phyloP scores from a whole-genome alignment of 2,888 invertebrate species.

The Beris morrisii region DNA sequence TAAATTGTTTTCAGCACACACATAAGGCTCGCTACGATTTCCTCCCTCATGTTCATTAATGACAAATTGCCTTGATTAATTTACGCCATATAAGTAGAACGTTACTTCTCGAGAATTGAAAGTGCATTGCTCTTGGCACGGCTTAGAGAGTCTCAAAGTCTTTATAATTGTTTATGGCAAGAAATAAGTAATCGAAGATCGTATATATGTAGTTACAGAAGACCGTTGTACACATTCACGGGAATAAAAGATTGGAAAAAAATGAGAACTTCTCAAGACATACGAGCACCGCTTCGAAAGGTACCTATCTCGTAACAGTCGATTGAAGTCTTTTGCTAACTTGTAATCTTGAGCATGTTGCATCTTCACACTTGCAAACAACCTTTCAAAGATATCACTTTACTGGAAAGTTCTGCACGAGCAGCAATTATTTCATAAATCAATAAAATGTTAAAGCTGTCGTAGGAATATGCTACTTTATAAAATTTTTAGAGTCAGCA shows the following conservation, averaged over 20 bases:
- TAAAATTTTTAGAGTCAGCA: too few species aligned
- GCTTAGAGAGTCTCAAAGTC: neutral
- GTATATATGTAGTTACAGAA: conserved; percentile 6
- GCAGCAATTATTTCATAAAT: conserved; percentile 32
- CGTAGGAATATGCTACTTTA: too few species aligned
- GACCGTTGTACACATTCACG: neutral
- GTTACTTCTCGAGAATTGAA: conserved; percentile 9
- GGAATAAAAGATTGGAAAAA: neutral
- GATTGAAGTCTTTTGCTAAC: too few species aligned
- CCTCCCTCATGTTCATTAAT: conserved; percentile 35
- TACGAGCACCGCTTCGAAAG: conserved; percentile 11
- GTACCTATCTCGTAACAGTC: conserved; percentile 6
- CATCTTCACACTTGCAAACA: conserved; percentile 27
- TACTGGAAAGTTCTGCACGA: conserved; percentile 14
- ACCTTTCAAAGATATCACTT: conserved; percentile 21
- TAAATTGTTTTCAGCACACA: too few species aligned
- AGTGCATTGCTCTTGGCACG: conserved; percentile 13
- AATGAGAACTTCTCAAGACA: conserved; percentile 7
- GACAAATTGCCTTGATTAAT: conserved; percentile 39
- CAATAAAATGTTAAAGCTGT: conserved; percentile 31
- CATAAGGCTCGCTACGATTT: neutral
- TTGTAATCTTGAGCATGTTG: conserved; percentile 16
- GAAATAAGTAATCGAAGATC: neutral
- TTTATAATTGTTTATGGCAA: too few species aligned
- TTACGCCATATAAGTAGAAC: conserved; percentile 33